A percentile compares a stretch with the other conserved stretches of the same genome.
These are phyloP conservation scores for Aleadryas rufinucha DNA, from an alignment of 2,113 vertebrate species.

Conservation along the genomic window DNA sequence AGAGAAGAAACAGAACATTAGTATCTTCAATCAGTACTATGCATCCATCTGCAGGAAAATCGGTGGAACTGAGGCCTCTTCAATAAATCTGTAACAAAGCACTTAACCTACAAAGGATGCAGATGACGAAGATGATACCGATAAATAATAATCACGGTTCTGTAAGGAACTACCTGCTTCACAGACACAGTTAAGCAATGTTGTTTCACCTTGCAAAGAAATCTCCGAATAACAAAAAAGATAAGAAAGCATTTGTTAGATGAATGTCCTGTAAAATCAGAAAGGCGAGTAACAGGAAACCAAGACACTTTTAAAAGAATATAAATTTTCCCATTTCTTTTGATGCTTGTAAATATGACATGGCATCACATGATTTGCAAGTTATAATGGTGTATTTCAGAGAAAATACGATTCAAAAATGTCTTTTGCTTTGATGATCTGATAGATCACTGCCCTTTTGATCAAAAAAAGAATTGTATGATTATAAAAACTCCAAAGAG, in stretches of 20 bases:
- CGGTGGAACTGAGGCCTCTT: not conserved
- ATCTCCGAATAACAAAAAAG: not conserved
- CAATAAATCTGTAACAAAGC: not conserved
- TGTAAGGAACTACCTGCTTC: not conserved
- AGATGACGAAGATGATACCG: not conserved
- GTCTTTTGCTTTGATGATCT: not conserved
- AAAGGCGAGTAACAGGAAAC: not conserved
- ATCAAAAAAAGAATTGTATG: not conserved
- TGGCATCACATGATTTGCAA: not conserved
- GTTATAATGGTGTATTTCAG: not conserved
- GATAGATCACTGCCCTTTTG: not conserved
- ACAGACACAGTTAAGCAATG: not conserved
- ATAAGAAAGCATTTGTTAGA: not conserved
- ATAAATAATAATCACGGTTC: not conserved
- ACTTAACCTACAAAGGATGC: not conserved
- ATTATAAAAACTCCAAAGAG: not conserved
- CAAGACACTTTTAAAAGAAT: not conserved
- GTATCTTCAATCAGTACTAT: not conserved
- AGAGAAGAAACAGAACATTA: not conserved
- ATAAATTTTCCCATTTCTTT: not conserved
- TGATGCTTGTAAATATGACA: not conserved
- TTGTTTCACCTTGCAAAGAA: not conserved
- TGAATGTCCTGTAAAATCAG: not conserved
- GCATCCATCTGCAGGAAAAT: not conserved
- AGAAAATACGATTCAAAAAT: not conserved